Conservation (phyloP, 2,888 invertebrate genomes). For the Gortyna flavago region DNA sequence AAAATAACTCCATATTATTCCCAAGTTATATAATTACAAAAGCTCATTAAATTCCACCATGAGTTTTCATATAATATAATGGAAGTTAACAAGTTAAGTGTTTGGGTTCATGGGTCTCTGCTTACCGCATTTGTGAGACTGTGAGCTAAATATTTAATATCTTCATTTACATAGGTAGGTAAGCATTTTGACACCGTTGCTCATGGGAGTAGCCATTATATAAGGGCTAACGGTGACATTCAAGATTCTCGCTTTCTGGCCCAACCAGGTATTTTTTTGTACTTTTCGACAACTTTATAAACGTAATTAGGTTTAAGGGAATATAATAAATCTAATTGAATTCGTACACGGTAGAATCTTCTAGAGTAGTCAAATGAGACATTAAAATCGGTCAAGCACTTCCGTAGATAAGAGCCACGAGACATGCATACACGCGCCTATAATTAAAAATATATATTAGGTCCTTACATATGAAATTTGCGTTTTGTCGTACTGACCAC, state of each 20-base stretch:
- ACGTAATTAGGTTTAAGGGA: background rate
- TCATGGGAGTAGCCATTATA: background rate
- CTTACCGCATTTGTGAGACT: background rate
- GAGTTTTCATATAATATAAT: background rate
- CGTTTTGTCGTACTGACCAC: too few species aligned
- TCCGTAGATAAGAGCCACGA: slow-evolving; percentile 27
- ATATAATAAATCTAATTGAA: background rate
- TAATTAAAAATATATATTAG: slow-evolving; percentile 12
- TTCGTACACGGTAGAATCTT: background rate
- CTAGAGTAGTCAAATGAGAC: background rate
- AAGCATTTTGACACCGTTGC: background rate
- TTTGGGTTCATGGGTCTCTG: slow-evolving; percentile 4
- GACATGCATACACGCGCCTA: background rate
- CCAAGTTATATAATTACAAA: background rate
- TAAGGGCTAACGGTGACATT: background rate
- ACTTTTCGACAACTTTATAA: background rate
- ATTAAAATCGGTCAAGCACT: background rate
- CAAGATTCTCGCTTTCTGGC: background rate
- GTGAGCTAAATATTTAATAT: slow-evolving; percentile 37
- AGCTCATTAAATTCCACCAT: background rate
- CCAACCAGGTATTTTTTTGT: background rate
- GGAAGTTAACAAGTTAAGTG: slow-evolving; percentile 4
- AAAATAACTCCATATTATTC: too few species aligned
- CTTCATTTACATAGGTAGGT: slow-evolving; percentile 37
- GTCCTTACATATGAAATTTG: too few species aligned